Evolutionary conservation across 2,888 invertebrate species (phyloP).

Genomic region (Drosophila prostipennis): DNA sequence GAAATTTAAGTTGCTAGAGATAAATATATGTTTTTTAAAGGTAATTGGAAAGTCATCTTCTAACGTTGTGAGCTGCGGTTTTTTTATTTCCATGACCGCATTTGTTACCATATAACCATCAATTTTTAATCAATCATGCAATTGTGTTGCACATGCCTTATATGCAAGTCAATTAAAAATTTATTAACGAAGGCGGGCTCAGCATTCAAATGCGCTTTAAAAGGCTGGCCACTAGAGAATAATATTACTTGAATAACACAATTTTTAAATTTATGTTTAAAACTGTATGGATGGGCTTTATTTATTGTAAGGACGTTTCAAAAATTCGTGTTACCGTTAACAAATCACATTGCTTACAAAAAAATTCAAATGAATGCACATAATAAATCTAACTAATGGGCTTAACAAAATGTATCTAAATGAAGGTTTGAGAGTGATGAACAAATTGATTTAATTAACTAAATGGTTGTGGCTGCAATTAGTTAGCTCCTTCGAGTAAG

Average conservation of each 20-base stretch:
- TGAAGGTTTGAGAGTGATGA: constrained; percentile 37
- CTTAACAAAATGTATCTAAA: constrained; percentile 68
- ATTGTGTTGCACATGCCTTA: constrained; percentile 18
- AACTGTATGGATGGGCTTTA: constrained; percentile 74
- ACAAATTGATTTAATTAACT: constrained; percentile 57
- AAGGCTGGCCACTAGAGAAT: not conserved
- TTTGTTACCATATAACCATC: constrained; percentile 9
- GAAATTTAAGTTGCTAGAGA: too few relatives aligned
- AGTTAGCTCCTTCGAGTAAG: constrained; percentile 21
- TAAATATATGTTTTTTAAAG: too few relatives aligned
- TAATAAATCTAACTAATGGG: constrained; percentile 46
- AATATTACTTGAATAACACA: not conserved
- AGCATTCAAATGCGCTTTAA: not conserved
- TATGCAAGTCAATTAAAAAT: constrained; percentile 16
- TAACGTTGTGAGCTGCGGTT: too few relatives aligned
- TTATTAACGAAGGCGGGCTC: constrained; percentile 1
- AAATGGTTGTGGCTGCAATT: constrained; percentile 44
- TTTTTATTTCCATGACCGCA: not conserved
- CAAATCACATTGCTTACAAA: constrained; percentile 76
- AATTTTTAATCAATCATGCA: constrained; percentile 18
- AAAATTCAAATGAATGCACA: constrained; percentile 58
- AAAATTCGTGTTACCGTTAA: constrained; percentile 70
- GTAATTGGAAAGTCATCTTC: not conserved
- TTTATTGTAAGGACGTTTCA: constrained; percentile 78
- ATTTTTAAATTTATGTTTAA: constrained; percentile 8